Evolutionary conservation across 2,888 invertebrate species (phyloP).

Genomic region (Germaria angustata): DNA sequence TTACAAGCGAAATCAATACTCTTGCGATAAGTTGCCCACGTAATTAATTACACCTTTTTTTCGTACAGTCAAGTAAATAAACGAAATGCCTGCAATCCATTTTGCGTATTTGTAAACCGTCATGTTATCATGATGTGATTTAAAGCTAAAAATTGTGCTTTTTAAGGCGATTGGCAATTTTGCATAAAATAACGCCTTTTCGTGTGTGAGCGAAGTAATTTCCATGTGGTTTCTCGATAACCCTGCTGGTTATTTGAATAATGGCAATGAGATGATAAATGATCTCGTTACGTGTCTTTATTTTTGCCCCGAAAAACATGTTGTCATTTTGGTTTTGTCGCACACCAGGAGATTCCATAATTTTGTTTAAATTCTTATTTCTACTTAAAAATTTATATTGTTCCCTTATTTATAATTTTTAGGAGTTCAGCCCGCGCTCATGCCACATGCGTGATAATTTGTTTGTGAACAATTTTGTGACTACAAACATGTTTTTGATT

Average conservation of each 20-base stretch:
- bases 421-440: not conserved
- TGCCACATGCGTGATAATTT: not conserved
- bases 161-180: not conserved
- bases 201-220: not conserved
- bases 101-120: not conserved
- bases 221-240: conserved; percentile 22
- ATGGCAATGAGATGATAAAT: conserved; percentile 37
- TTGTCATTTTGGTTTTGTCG: conserved; percentile 43
- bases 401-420: too few species aligned
- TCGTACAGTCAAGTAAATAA: not conserved
- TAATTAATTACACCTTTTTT: too few species aligned
- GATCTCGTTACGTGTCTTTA: conserved; percentile 26
- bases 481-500: not conserved
- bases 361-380: conserved; percentile 20
- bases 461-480: not conserved
- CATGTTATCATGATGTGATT: not conserved
- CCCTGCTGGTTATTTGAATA: conserved; percentile 37
- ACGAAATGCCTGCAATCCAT: not conserved
- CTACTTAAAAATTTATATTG: conserved; percentile 6
- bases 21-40: not conserved
- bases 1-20: too few species aligned
- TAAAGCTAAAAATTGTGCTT: not conserved
- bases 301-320: not conserved
- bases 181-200: not conserved
- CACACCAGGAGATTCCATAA: conserved; percentile 50